Conservation (phyloP, 1,140 invertebrate species). For the Trichomalopsis sarcophagae region DNA sequence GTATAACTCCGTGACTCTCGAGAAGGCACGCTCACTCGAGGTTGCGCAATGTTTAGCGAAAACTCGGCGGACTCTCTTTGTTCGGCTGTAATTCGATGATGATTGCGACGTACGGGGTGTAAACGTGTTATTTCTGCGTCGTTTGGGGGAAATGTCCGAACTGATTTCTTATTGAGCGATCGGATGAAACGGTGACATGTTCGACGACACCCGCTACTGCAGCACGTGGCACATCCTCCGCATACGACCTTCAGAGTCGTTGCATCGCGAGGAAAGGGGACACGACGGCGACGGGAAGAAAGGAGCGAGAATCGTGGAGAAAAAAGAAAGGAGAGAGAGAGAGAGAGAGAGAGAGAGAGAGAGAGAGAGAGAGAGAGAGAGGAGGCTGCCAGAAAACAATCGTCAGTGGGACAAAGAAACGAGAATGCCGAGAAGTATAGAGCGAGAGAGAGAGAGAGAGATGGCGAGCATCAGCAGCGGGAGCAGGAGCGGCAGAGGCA, state of each 20-base stretch:
- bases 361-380: slow-evolving; percentile 4
- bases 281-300: not conserved
- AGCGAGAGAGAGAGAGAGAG: slow-evolving; percentile 31
- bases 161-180: not conserved
- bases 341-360: not conserved
- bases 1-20: not conserved
- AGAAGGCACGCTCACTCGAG: not conserved
- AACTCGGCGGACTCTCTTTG: not conserved
- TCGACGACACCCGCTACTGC: not conserved
- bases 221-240: not conserved
- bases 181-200: not conserved
- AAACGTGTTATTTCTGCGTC: no score
- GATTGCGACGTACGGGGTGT: not conserved
- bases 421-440: slow-evolving; percentile 24
- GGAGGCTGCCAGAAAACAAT: slow-evolving; percentile 26
- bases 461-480: not conserved
- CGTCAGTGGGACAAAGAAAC: slow-evolving; percentile 44
- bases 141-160: no score
- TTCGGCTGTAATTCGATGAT: not conserved
- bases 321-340: not conserved
- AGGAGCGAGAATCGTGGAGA: slow-evolving; percentile 1
- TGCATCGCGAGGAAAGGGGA: not conserved
- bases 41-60: not conserved
- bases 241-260: not conserved
- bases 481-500: slow-evolving; percentile 7